Percentiles rank a stretch among this genome's conserved stretches.
Conservation (phyloP, 2,113 vertebrate genomes). For the Origma solitaria region DNA sequence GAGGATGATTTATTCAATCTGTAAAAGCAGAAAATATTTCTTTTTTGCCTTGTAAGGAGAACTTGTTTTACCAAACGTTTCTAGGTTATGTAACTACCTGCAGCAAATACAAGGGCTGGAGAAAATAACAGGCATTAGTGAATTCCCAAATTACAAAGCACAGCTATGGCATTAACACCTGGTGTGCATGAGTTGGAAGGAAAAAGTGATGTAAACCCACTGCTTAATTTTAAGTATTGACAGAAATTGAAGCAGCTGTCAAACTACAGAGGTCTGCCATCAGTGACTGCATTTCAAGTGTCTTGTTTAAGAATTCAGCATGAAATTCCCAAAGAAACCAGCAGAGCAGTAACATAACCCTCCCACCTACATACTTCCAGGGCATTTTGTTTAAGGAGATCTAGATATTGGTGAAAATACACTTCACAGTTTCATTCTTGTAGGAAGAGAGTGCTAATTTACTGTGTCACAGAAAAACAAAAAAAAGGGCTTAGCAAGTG, state of each 20-base stretch:
- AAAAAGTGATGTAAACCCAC: neutral
- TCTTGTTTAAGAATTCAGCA: neutral
- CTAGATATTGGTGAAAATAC: neutral
- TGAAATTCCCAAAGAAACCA: neutral
- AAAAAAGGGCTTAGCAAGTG: neutral
- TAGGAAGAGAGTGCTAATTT: neutral
- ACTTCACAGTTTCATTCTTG: neutral
- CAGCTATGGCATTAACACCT: neutral
- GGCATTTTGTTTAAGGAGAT: neutral
- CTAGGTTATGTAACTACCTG: neutral
- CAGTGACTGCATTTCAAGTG: neutral
- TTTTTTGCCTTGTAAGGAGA: neutral
- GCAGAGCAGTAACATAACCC: neutral
- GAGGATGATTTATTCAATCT: neutral
- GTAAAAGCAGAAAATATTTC: neutral
- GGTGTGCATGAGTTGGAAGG: fast-evolving
- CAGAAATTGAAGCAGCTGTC: neutral
- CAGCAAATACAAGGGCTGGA: neutral
- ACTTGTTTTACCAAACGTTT: neutral
- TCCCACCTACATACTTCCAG: neutral
- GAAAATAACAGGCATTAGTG: neutral
- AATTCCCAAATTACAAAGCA: neutral
- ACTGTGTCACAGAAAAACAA: neutral
- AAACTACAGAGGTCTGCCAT: neutral
- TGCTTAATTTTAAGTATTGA: neutral